Base-by-base conservation (phyloP, 1,140 invertebrate species). In the Ectropis grisescens region DNA sequence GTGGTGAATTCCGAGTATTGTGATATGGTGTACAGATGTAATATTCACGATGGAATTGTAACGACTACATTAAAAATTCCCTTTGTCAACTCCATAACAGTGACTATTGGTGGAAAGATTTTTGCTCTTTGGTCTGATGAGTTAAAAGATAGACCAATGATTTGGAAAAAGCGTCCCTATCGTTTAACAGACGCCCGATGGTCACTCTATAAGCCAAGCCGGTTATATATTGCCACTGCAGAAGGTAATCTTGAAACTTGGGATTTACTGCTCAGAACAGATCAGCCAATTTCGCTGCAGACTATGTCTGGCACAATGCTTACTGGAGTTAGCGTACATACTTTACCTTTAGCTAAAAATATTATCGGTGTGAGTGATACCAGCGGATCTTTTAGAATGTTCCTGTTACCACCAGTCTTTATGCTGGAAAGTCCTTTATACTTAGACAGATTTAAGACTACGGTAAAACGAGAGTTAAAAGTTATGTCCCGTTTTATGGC, bases 31-130 rank as follows among this genome's bases (percentile, higher is more conserved):
- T 82, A 66, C 50, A 54, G 69, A 37, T 82, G 82, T 42, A 68
- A 56, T 37, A 84, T 88, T 31, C 90, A 92, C 50, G 88, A 91
- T 52, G 90, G 90, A 0, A 85, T 88, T 1, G 58, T 92, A 9
- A 78, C 82, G 1, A 67, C 83, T 13, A 56, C 84, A 2, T 55
- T 83, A 15, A 84, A 85, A 58, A 89, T 88, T 48, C 82, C 78
- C 4, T 83, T 85, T 38, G 64, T 85, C 7, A 54, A 61, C 4
- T 62, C 85, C 29, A 41, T 88, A 2, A 82, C 88, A 24, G 60
- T 87, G 15, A 75, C 76, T 10, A 61, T 78, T 11, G 76, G 76
- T 14, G 76, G 76, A 11, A 81, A 81, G 61, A 67, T 81, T 43
- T 75, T 81, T 54, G 76, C 76, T 3, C 67, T 81, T 36, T 81